phyloP scores from a whole-genome alignment of 2,888 invertebrate genomes.

The Habroteleia sp. region DNA sequence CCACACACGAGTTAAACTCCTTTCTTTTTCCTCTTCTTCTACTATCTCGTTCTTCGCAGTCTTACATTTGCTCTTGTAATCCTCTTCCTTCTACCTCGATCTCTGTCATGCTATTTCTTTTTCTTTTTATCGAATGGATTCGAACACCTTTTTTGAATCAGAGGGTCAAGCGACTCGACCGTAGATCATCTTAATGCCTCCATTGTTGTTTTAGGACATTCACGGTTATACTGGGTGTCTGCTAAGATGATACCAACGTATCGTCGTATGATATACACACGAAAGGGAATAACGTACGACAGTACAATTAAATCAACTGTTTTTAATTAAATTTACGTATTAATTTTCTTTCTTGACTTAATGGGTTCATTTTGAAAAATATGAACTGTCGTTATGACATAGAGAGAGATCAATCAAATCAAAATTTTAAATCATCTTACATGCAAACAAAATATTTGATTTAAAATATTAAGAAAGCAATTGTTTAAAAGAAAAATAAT shows the following conservation, averaged over 20 bases:
- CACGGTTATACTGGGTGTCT: slow-evolving; percentile 76
- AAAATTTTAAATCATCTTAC: too few species aligned
- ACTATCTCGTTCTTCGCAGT: slow-evolving; percentile 52
- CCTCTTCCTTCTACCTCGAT: slow-evolving; percentile 56
- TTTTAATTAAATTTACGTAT: slow-evolving; percentile 14
- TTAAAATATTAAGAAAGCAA: too few species aligned
- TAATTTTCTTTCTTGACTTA: too few species aligned
- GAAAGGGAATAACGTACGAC: slow-evolving; percentile 8
- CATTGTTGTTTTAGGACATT: slow-evolving; percentile 80
- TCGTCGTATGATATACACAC: slow-evolving; percentile 56
- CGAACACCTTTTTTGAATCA: slow-evolving; percentile 80
- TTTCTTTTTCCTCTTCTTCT: slow-evolving; percentile 60
- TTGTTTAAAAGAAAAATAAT: too few species aligned
- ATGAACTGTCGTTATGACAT: too few species aligned
- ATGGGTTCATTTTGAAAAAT: too few species aligned
- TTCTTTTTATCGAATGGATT: slow-evolving; percentile 73
- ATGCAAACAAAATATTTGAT: too few species aligned
- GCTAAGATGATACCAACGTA: slow-evolving; percentile 72
- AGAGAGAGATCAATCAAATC: too few species aligned
- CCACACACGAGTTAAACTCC: slow-evolving; percentile 69
- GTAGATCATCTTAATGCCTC: slow-evolving; percentile 81
- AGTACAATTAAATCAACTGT: slow-evolving; percentile 2
- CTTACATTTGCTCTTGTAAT: slow-evolving; percentile 52
- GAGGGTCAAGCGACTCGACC: slow-evolving; percentile 80
- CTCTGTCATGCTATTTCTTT: slow-evolving; percentile 62